These are phyloP conservation scores for Lemur catta DNA, from an alignment of 2,797 vertebrate genomes.

Conservation along the genomic window DNA sequence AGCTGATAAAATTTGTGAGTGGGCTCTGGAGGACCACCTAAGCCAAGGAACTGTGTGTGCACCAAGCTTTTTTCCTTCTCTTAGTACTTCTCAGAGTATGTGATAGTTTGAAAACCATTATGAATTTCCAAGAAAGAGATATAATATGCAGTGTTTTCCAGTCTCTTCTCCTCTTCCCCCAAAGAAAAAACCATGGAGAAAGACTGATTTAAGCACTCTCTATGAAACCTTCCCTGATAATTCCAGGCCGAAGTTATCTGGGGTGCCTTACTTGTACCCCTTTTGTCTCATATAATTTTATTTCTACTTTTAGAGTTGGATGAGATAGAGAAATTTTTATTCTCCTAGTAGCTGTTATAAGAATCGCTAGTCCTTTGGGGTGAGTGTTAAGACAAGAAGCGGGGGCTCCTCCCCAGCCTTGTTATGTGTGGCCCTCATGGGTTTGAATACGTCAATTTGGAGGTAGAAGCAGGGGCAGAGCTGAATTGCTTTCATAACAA, in stretches of 20 bases:
- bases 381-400: background rate
- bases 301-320: background rate
- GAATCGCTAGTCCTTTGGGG: slow-evolving; percentile 1
- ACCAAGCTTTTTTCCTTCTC: background rate
- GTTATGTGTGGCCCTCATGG: background rate
- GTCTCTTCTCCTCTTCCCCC: background rate
- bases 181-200: background rate
- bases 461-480: background rate
- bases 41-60: background rate
- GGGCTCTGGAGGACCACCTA: background rate
- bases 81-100: background rate
- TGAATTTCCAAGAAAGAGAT: background rate
- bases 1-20: background rate
- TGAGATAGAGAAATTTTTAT: background rate
- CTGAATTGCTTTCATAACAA: slow-evolving; percentile 51
- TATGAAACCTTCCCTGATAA: background rate
- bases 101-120: background rate
- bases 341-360: background rate
- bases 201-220: background rate
- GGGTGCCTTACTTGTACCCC: background rate
- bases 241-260: background rate
- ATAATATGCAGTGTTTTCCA: background rate
- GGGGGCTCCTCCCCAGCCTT: background rate
- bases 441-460: slow-evolving; percentile 24
- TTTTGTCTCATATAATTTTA: background rate